Percentiles rank a stretch among this genome's conserved stretches.
These are phyloP conservation scores for Chydorus sphaericus DNA, from an alignment of 2,888 invertebrate genomes.

Conservation along the genomic window DNA sequence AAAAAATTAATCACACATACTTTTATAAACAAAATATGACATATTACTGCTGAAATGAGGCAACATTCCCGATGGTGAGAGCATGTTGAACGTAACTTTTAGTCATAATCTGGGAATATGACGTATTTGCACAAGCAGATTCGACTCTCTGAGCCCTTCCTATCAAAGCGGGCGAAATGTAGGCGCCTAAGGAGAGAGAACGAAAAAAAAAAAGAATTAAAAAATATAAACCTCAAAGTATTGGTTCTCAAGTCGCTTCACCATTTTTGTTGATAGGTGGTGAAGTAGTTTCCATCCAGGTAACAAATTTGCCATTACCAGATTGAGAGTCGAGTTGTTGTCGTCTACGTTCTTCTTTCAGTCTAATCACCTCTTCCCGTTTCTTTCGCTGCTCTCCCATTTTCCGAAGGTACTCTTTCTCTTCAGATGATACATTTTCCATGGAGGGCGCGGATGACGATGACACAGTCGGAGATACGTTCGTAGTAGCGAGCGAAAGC, in stretches of 20 bases:
- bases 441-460: neutral
- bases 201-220: neutral
- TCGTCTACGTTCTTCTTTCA: neutral
- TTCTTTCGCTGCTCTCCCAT: slow-evolving; percentile 1
- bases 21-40: neutral
- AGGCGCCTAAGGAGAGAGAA: neutral
- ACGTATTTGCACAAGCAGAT: too few relatives aligned
- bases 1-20: too few relatives aligned
- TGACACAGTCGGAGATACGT: neutral
- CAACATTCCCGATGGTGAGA: too few relatives aligned
- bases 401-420: neutral
- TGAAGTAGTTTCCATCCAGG: neutral
- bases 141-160: too few relatives aligned
- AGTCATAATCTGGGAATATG: too few relatives aligned
- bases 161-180: neutral
- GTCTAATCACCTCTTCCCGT: neutral
- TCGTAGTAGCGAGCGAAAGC: neutral
- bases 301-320: neutral
- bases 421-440: neutral
- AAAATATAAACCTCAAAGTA: too few relatives aligned
- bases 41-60: too few relatives aligned
- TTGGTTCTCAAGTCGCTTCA: too few relatives aligned
- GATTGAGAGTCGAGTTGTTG: neutral
- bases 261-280: neutral
- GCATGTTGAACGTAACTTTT: too few relatives aligned